Percentiles rank a stretch among this genome's conserved stretches.
Evolutionary conservation across 2,113 vertebrate genomes (phyloP).

Genomic region (Motacilla tschutschensis): DNA sequence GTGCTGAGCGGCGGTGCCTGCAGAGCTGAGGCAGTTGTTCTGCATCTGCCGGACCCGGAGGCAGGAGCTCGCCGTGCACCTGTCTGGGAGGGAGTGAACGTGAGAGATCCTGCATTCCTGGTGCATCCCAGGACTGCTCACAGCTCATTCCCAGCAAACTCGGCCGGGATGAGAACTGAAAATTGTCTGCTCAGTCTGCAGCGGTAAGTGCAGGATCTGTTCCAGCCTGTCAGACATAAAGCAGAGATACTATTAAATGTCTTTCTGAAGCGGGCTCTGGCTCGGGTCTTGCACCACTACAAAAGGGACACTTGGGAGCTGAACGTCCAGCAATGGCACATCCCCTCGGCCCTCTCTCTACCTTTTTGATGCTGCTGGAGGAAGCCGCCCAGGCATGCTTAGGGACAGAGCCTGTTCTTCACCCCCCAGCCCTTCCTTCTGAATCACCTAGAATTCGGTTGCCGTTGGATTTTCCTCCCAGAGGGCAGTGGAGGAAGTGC

Average conservation of each 20-base stretch:
- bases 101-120: not conserved
- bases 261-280: not conserved
- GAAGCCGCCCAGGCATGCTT: not conserved
- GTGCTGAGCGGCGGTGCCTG: not conserved
- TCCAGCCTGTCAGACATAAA: not conserved
- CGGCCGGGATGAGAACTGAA: not conserved
- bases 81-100: not conserved
- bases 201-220: not conserved
- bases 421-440: not conserved
- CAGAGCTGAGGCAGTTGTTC: not conserved
- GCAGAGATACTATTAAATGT: not conserved
- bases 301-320: not conserved
- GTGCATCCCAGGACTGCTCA: not conserved
- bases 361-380: not conserved
- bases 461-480: conserved; percentile 45
- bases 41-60: not conserved
- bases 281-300: not conserved
- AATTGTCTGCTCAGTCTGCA: not conserved
- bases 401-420: not conserved
- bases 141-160: not conserved
- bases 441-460: not conserved
- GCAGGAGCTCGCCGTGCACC: not conserved
- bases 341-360: not conserved
- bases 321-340: not conserved
- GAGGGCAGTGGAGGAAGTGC: conserved; percentile 28